Percentiles rank a stretch among this genome's conserved stretches.
These are phyloP conservation scores for Labrus mixtus DNA, from an alignment of 2,113 vertebrate species.

Conservation along the genomic window DNA sequence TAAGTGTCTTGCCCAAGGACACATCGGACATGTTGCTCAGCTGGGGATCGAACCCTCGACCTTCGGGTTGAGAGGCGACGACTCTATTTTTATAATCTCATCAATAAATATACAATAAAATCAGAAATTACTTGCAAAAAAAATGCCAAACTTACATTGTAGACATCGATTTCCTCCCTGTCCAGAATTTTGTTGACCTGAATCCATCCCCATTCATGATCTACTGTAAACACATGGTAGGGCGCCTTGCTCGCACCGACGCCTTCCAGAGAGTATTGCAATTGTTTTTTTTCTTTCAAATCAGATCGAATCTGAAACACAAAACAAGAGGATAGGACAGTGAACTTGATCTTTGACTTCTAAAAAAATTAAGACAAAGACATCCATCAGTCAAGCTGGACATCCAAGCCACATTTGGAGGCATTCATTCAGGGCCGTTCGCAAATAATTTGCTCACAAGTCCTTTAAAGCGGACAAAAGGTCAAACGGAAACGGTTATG, in stretches of 20 bases:
- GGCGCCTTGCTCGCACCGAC: conserved; percentile 84
- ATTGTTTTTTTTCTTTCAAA: conserved; percentile 41
- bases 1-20: too few relatives aligned
- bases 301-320: conserved; percentile 89
- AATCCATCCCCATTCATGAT: conserved; percentile 86
- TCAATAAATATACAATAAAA: background rate
- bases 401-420: too few relatives aligned
- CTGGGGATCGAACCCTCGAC: too few relatives aligned
- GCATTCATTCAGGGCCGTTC: too few relatives aligned
- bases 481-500: too few relatives aligned
- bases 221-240: conserved; percentile 87
- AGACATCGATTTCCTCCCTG: conserved; percentile 79
- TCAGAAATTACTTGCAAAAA: background rate
- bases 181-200: conserved; percentile 88
- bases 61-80: too few relatives aligned
- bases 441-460: too few relatives aligned
- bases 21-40: too few relatives aligned
- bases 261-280: conserved; percentile 86
- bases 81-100: too few relatives aligned
- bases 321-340: background rate
- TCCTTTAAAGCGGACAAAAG: too few relatives aligned
- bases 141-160: conserved; percentile 73
- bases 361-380: background rate
- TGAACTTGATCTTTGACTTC: too few relatives aligned
- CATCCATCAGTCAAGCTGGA: too few relatives aligned